phyloP scores from a whole-genome alignment of 2,797 vertebrate species.

The Poecilia wingei region DNA sequence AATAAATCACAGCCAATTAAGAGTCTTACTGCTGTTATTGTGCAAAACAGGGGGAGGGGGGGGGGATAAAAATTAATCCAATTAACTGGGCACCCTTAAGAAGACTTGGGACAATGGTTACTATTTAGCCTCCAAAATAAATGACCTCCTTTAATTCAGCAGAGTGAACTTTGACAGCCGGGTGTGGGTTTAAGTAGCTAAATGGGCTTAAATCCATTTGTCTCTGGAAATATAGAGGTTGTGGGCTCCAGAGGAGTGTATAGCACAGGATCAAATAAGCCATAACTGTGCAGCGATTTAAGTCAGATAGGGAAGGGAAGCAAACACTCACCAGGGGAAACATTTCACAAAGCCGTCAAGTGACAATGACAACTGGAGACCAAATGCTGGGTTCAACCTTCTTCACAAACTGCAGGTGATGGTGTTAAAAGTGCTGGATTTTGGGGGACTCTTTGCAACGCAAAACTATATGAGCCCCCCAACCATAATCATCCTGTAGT shows the following conservation, averaged over 20 bases:
- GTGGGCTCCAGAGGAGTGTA: conserved; percentile 15
- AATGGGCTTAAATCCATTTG: conserved; percentile 40
- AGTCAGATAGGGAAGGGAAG: conserved; percentile 36
- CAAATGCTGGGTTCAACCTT: conserved; percentile 43
- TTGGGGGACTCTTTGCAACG: not conserved
- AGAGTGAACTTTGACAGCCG: conserved; percentile 57
- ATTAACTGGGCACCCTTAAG: conserved; percentile 59
- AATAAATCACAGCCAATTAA: conserved; percentile 70
- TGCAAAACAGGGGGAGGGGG: not conserved
- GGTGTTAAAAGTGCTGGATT: conserved; percentile 7
- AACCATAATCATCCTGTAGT: not conserved
- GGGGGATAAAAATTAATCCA: conserved; percentile 63
- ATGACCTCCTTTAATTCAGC: conserved; percentile 46
- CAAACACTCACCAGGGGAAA: conserved; percentile 27
- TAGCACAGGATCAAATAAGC: conserved; percentile 38
- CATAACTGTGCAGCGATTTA: conserved; percentile 22
- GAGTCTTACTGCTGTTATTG: conserved; percentile 58
- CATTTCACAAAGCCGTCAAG: conserved; percentile 40
- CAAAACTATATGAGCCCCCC: not conserved
- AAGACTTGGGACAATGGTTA: conserved; percentile 57
- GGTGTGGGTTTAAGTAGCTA: conserved; percentile 41
- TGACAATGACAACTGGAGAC: conserved; percentile 44
- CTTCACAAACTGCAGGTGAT: conserved; percentile 33
- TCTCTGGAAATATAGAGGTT: conserved; percentile 25
- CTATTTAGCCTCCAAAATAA: conserved; percentile 64